Evolutionary conservation across 1,140 invertebrate species (phyloP).

Genomic region (Achatina immaculata): DNA sequence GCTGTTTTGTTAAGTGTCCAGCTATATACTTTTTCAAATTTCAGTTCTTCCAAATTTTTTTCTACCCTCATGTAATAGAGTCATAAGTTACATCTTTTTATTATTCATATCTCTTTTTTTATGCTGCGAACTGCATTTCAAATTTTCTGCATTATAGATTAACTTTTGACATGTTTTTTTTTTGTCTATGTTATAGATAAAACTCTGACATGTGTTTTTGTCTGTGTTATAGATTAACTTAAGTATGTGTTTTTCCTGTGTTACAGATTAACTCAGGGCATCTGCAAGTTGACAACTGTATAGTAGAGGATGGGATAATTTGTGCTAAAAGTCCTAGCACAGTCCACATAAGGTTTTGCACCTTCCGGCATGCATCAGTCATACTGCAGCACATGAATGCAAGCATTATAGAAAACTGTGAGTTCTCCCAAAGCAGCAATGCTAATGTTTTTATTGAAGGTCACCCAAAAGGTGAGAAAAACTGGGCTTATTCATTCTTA

Average conservation of each 20-base stretch:
- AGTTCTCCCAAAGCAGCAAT: constrained; percentile 62
- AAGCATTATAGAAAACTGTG: constrained; percentile 64
- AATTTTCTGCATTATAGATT: too few relatives aligned
- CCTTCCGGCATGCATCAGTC: constrained; percentile 61
- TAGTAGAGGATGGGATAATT: constrained; percentile 64
- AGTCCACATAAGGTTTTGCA: constrained; percentile 59
- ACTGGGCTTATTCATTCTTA: constrained; percentile 59
- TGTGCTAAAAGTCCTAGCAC: constrained; percentile 60
- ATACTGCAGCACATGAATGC: constrained; percentile 61
- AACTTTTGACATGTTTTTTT: too few relatives aligned
- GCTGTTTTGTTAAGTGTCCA: too few relatives aligned
- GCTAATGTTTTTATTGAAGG: constrained; percentile 63
- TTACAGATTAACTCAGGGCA: constrained; percentile 58
- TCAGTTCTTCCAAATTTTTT: not conserved
- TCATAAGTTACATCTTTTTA: not conserved
- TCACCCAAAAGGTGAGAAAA: constrained; percentile 59
- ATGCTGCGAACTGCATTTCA: too few relatives aligned
- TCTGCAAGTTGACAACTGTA: constrained; percentile 66
- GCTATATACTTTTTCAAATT: not conserved
- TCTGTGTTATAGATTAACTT: too few relatives aligned
- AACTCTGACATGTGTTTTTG: too few relatives aligned
- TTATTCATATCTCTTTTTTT: too few relatives aligned
- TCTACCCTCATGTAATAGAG: not conserved
- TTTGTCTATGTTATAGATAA: too few relatives aligned
- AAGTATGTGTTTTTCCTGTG: not conserved